Percentiles rank a stretch among this genome's conserved stretches.
Conservation (phyloP, 2,888 invertebrate species). For the Heliconius charithonia region DNA sequence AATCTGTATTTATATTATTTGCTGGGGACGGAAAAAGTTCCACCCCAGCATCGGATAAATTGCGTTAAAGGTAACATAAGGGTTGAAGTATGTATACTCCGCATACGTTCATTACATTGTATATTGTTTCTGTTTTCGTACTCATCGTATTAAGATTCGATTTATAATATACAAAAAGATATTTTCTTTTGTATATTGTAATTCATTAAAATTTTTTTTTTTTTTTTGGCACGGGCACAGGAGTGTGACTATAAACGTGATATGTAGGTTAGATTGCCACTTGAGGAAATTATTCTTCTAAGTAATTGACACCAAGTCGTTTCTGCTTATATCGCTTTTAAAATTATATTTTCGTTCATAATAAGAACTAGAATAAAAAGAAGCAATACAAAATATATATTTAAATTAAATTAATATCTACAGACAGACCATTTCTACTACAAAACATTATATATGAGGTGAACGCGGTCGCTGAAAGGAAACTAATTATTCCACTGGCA, state of each 20-base stretch:
- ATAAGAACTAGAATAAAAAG: not conserved
- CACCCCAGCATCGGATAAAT: conserved; percentile 39
- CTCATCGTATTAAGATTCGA: too few species aligned
- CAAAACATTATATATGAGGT: conserved; percentile 15
- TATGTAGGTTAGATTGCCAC: too few species aligned
- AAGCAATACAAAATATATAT: not conserved
- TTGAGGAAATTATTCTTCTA: too few species aligned
- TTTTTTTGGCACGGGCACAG: not conserved
- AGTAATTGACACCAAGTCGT: too few species aligned
- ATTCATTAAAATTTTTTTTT: not conserved
- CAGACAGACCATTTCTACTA: conserved; percentile 7
- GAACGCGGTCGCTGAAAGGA: conserved; percentile 23
- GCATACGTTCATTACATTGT: not conserved
- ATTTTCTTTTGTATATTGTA: not conserved
- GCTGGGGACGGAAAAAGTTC: conserved; percentile 45
- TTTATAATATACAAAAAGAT: too few species aligned
- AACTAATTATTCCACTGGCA: conserved; percentile 33
- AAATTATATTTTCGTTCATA: too few species aligned
- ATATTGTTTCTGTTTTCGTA: conserved; percentile 8
- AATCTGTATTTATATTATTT: conserved; percentile 51
- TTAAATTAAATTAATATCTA: not conserved
- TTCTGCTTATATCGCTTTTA: too few species aligned
- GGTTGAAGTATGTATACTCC: conserved; percentile 17
- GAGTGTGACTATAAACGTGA: not conserved
- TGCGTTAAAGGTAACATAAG: conserved; percentile 46